Evolutionary conservation across 2,113 vertebrate genomes (phyloP).

Genomic region (Prolemur simus): DNA sequence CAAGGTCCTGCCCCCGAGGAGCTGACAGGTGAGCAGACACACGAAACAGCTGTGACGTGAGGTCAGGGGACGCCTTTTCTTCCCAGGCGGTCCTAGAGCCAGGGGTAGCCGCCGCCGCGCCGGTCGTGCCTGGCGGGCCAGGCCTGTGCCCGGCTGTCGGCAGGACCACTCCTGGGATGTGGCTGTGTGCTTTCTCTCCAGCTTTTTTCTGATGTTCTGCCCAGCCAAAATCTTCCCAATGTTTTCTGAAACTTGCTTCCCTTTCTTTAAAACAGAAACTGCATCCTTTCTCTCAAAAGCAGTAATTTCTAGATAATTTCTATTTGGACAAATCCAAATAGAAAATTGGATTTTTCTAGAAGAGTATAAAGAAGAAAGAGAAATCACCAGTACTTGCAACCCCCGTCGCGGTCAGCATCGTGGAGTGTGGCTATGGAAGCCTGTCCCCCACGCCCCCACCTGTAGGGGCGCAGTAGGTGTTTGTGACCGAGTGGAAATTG

Average conservation of each 20-base stretch:
- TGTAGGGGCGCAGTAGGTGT: too few species aligned
- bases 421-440: neutral
- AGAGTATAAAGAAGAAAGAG: neutral
- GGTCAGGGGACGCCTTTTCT: neutral
- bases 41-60: neutral
- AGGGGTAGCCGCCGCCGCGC: accelerated
- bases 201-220: neutral
- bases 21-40: neutral
- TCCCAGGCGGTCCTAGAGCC: neutral
- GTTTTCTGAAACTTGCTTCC: neutral
- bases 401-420: neutral
- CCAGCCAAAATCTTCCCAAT: neutral
- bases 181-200: neutral
- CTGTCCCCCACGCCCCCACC: accelerated
- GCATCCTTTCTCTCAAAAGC: neutral
- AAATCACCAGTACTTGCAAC: accelerated
- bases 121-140: neutral
- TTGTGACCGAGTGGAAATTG: neutral
- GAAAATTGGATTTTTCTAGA: neutral
- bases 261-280: neutral
- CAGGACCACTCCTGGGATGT: accelerated
- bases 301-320: neutral
- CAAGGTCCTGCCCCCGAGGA: neutral
- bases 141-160: neutral
- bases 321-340: neutral